Evolutionary conservation across 2,797 vertebrate genomes (phyloP).

Genomic region (Sparus aurata): DNA sequence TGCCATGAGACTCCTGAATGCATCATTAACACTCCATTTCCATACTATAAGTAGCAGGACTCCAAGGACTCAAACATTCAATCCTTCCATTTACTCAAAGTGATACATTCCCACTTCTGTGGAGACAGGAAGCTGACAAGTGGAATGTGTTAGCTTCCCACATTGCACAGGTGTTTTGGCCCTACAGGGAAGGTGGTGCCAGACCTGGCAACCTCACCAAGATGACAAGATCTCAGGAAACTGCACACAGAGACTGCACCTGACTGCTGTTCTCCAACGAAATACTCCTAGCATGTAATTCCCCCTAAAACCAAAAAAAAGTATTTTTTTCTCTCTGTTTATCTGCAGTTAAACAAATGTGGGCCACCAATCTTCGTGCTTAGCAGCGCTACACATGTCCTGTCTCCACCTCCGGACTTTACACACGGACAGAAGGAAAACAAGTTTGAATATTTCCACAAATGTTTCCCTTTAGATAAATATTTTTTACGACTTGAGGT

Average conservation of each 20-base stretch:
- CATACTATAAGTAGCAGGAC: no score
- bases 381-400: neutral
- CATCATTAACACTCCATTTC: no score
- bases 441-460: neutral
- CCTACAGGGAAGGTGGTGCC: neutral
- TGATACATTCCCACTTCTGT: neutral
- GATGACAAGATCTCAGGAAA: neutral
- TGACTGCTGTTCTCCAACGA: neutral
- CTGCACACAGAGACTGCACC: neutral
- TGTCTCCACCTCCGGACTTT: neutral
- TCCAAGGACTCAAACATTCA: no score
- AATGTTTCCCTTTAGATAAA: constrained; percentile 17
- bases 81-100: neutral
- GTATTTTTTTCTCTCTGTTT: neutral
- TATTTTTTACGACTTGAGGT: neutral
- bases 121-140: neutral
- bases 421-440: neutral
- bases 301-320: neutral
- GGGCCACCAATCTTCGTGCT: neutral
- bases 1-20: no score
- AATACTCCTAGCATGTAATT: neutral
- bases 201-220: neutral
- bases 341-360: neutral
- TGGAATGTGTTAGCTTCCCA: neutral
- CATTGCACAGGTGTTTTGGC: neutral